Evolutionary conservation across 2,113 vertebrate genomes (phyloP).

Genomic region (Tympanuchus pallidicinctus): DNA sequence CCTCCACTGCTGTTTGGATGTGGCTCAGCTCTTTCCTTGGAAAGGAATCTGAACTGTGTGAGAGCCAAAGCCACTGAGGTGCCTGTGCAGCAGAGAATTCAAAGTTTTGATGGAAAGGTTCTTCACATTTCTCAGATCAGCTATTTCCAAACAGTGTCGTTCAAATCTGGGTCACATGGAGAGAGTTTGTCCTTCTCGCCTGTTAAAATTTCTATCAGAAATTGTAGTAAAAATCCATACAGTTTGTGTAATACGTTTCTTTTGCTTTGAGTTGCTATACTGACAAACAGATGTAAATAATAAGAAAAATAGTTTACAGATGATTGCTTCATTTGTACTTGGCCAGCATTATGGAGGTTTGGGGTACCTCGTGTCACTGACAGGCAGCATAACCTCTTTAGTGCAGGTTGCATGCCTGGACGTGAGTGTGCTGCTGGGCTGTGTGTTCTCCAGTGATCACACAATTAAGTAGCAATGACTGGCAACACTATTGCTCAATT

Average conservation of each 20-base stretch:
- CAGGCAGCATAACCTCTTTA: background rate
- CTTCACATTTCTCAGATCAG: background rate
- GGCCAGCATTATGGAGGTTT: background rate
- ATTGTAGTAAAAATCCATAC: background rate
- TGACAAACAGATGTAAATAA: background rate
- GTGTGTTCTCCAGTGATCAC: background rate
- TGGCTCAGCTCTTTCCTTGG: background rate
- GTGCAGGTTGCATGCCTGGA: background rate
- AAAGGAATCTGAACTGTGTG: no score
- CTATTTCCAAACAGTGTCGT: background rate
- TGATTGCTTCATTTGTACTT: background rate
- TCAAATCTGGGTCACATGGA: background rate
- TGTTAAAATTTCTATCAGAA: background rate
- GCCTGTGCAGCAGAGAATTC: background rate
- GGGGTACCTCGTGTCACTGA: background rate
- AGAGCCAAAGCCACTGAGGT: background rate
- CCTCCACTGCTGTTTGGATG: no score
- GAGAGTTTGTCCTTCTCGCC: background rate
- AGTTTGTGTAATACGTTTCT: background rate
- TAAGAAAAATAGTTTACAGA: background rate
- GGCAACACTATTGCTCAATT: constrained; percentile 47
- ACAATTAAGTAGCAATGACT: constrained; percentile 29
- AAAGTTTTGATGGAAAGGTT: background rate
- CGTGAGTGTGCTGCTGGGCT: background rate
- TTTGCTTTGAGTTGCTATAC: background rate